Evolutionary conservation across 2,888 invertebrate genomes (phyloP).

Genomic region (Theretra japonica): DNA sequence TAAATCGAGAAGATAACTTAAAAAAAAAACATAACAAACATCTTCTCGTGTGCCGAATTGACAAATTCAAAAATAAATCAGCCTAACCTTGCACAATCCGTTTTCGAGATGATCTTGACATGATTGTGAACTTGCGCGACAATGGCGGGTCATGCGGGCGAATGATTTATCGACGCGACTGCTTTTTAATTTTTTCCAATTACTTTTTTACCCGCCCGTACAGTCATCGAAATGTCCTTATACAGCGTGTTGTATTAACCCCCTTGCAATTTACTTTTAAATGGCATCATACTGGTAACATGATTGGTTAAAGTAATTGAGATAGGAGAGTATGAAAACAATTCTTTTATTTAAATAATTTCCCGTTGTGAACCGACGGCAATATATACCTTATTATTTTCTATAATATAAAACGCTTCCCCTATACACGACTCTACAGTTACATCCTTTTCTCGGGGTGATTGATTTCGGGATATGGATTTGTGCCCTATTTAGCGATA

Average conservation of each 20-base stretch:
- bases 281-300: background rate
- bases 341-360: background rate
- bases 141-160: slow-evolving; percentile 74
- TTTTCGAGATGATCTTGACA: slow-evolving; percentile 69
- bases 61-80: slow-evolving; percentile 40
- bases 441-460: no score
- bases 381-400: no score
- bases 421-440: no score
- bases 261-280: background rate
- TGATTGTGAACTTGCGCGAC: slow-evolving; percentile 69
- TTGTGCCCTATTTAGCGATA: no score
- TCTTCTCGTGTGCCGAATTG: slow-evolving; percentile 4
- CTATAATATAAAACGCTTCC: no score
- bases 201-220: background rate
- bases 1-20: background rate
- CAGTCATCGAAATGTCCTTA: slow-evolving; percentile 3
- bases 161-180: slow-evolving; percentile 52
- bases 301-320: background rate
- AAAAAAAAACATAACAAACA: background rate
- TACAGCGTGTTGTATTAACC: background rate
- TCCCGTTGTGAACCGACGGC: background rate
- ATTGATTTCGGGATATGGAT: no score
- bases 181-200: slow-evolving; percentile 18
- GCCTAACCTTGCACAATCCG: slow-evolving; percentile 63
- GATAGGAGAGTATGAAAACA: background rate